Evolutionary conservation across 1,140 invertebrate genomes (phyloP), one percentile per base, ranked within the genome.

Genomic region (Matsumurasca onukii): DNA sequence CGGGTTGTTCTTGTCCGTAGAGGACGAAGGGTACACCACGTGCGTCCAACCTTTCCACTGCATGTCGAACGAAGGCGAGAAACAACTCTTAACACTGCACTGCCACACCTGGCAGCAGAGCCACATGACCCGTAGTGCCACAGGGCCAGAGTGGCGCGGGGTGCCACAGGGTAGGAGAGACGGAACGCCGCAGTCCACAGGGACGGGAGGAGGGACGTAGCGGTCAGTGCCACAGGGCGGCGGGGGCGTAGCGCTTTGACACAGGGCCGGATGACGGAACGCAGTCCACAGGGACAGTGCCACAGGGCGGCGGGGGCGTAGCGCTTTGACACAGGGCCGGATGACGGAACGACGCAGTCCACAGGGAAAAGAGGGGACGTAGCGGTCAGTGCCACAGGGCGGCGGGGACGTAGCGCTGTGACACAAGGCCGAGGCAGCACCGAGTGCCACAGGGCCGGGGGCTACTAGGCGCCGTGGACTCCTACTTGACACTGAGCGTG

Each of bases 41-140:
- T 68, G 67, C n/a, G 55, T 68, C 67, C 67, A 68, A 30, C 67
- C 67, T 49, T 68, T 68, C 67, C 67, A 68, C 62, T 65, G 31
- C 62, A 65, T 65, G 22, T 65, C 62, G 12, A 65, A 65, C 24
- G 31, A 45, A 13, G 62, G 62, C 24, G 62, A 45, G 31, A 65
- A 65, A 45, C 39, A 65, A 48, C 25, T 39, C 27, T 45, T 65
- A 24, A 65, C 39, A 65, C 62, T 65, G 48, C 62, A 65, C 29
- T 65, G 62, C 62, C 62, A 65, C 48, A 65, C 27, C 29, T 65
- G 51, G 61, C 51, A 68, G 25, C 66, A 68, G 20, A 68, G 22
- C 65, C 65, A 67, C 65, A 67, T 67, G 20, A 25, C 62, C 39
- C n/a, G 24, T 22, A 22, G 24, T 22, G 24, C 49, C 3, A 45